Evolutionary conservation across 2,797 vertebrate species (phyloP).

Genomic region (Bufotes viridis): DNA sequence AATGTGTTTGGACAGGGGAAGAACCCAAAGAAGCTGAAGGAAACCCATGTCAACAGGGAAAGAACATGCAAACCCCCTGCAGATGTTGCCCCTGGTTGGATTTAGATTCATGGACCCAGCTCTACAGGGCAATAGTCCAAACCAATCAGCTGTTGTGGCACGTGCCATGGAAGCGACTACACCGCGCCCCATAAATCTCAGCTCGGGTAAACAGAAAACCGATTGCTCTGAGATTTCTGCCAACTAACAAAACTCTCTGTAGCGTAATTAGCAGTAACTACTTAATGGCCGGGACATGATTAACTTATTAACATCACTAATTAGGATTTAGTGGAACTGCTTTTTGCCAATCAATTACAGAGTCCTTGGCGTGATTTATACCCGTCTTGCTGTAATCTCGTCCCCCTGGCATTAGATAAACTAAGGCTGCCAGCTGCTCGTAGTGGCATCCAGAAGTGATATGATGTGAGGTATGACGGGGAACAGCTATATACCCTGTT

Average conservation of each 20-base stretch:
- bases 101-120: too few species aligned
- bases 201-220: background rate
- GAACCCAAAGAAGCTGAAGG: background rate
- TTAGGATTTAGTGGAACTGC: constrained; percentile 3
- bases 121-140: background rate
- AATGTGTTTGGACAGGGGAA: background rate
- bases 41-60: background rate
- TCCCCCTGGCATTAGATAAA: constrained; percentile 12
- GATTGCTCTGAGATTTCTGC: background rate
- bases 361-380: background rate
- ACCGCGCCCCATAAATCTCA: background rate
- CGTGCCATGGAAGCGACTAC: background rate
- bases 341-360: constrained; percentile 17
- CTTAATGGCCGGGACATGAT: constrained; percentile 17
- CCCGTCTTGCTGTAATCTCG: background rate
- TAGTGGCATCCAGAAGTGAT: background rate
- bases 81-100: background rate
- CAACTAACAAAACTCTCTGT: background rate
- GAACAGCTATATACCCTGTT: too few species aligned
- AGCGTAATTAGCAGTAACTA: background rate
- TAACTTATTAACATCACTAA: constrained; percentile 43
- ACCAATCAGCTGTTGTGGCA: background rate
- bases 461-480: background rate
- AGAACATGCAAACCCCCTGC: background rate
- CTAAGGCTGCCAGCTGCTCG: background rate